Evolutionary conservation across 2,888 invertebrate genomes (phyloP), one percentile per base, ranked within the genome.

Genomic region (Malthinus flaveolus): DNA sequence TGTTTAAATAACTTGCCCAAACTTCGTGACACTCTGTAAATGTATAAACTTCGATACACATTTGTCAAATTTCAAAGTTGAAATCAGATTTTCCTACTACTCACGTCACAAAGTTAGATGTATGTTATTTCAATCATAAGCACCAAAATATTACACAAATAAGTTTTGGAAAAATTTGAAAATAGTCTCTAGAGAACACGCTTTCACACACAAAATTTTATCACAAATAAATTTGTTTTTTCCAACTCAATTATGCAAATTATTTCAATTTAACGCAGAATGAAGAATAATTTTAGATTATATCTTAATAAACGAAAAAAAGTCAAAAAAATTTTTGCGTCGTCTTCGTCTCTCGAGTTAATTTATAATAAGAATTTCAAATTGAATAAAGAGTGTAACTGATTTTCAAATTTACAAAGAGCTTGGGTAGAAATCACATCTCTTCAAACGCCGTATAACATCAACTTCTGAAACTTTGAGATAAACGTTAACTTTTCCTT

Each of bases 401-500:
- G 68, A 69, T 68, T 68, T 59, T 37, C 53, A 66, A 59, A 50
- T 59, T 53, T 56, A 56, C 56, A 23, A 23, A 23, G 5, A 23
- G 5, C 23, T 5, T 23, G 3, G 23, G 23, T 65, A 60, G 52
- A 49, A 45, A 61, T 46, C 45, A 60, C 46, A 60, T 8, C 31
- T 23, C 23, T 23, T 5, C 23, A 2, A 5, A 23, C 66, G 67
- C 62, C 61, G 62, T 54, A 56, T 56, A 56, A 66, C 68, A 66
- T 63, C 69, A 66, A 63, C 66, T 71, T 64, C 70, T 69, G 71
- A 64, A 71, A 71, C 68, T 73, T 70, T 61, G 62, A 66, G 72
- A 72, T 73, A 72, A 73, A 69, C 68, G 64, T 52, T 50, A 65
- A 55, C 63, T 62, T 62, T 59, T 59, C 58, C 63, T 50, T 48